phyloP scores from a whole-genome alignment of 2,797 vertebrate genomes.

The Liasis olivaceus region DNA sequence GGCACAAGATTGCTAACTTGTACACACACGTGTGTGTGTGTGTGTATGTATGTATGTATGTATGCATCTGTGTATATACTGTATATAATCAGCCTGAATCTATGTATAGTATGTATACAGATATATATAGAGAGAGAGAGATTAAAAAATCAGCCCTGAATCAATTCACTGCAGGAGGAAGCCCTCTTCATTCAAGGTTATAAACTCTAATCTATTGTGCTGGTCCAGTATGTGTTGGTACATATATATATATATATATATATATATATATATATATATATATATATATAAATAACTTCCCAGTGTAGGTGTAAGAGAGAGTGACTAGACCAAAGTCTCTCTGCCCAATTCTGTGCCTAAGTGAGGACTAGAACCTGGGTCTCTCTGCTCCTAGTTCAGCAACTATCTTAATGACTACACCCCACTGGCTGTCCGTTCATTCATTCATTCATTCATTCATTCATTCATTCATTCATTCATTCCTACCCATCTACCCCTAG shows the following conservation, averaged over 20 bases:
- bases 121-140: too few species aligned
- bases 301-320: background rate
- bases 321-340: background rate
- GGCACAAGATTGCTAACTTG: background rate
- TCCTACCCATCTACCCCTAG: background rate
- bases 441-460: too few species aligned
- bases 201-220: background rate
- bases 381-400: background rate
- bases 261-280: too few species aligned
- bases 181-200: background rate
- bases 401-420: too few species aligned
- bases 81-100: too few species aligned
- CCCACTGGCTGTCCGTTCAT: too few species aligned
- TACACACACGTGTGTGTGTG: background rate
- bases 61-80: too few species aligned
- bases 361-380: background rate
- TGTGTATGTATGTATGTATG: fast-evolving
- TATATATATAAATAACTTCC: background rate
- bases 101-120: too few species aligned
- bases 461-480: too few species aligned
- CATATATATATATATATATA: background rate
- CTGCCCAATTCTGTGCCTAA: background rate
- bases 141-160: too few species aligned
- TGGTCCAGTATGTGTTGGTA: background rate
- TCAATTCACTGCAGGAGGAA: background rate